These are phyloP conservation scores for Albula glossodonta DNA, from an alignment of 2,113 vertebrate genomes.

Conservation along the genomic window DNA sequence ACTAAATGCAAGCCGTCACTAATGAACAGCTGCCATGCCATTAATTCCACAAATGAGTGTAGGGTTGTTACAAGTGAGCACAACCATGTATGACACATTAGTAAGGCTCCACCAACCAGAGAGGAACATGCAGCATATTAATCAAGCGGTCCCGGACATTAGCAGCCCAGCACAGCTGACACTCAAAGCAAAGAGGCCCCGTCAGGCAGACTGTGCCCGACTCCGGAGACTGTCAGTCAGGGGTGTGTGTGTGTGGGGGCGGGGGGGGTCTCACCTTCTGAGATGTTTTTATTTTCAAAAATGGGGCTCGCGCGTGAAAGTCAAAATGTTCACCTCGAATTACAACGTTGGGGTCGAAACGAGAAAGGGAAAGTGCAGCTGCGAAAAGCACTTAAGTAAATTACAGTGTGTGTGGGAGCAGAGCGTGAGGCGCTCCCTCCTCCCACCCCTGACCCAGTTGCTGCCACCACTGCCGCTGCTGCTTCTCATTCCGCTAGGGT, in stretches of 20 bases:
- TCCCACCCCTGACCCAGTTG: constrained; percentile 41
- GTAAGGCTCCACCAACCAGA: background rate
- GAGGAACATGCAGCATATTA: background rate
- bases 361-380: constrained; percentile 26
- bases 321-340: constrained; percentile 15
- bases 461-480: constrained; percentile 21
- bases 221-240: background rate
- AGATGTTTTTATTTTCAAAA: background rate
- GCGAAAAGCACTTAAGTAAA: constrained; percentile 46
- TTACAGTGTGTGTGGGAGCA: constrained; percentile 26
- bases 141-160: background rate
- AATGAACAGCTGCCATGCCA: constrained; percentile 3
- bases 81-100: constrained; percentile 1
- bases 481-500: constrained; percentile 28
- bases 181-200: background rate
- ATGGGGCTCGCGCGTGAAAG: background rate
- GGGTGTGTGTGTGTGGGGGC: too few relatives aligned
- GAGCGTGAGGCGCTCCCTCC: constrained; percentile 21
- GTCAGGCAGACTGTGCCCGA: background rate
- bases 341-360: background rate
- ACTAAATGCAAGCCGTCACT: background rate
- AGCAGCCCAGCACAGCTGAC: background rate
- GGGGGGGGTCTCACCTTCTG: background rate
- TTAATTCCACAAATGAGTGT: constrained; percentile 8
- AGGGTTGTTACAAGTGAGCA: background rate